phyloP scores from a whole-genome alignment of 2,113 vertebrate genomes.

The Connochaetes taurinus region DNA sequence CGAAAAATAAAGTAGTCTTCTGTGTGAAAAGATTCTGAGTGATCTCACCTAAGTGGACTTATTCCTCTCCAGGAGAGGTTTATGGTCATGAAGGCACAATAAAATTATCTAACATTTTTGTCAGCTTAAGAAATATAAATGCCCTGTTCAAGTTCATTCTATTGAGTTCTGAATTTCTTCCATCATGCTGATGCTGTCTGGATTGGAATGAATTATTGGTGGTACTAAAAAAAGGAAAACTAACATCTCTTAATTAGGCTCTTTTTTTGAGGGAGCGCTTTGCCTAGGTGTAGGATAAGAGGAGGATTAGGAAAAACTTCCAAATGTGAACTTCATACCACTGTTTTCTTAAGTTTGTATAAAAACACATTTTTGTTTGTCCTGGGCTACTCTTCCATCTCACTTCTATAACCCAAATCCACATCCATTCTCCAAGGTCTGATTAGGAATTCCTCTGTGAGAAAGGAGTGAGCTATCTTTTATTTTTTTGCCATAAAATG shows the following conservation, averaged over 20 bases:
- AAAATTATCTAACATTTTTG: not conserved
- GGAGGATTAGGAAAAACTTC: not conserved
- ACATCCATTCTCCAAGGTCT: not conserved
- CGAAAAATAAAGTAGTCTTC: not conserved
- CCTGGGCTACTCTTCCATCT: fast-evolving
- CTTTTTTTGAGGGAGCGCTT: not conserved
- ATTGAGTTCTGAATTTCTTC: not conserved
- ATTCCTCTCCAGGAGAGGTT: not conserved
- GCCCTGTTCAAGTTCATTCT: not conserved
- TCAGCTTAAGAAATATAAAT: not conserved
- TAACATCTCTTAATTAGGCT: not conserved
- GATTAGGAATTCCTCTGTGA: not conserved
- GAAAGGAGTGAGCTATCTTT: not conserved
- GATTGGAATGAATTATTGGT: not conserved
- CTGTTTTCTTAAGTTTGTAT: not conserved
- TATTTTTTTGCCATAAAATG: not conserved
- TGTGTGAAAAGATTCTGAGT: not conserved
- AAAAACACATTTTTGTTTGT: not conserved
- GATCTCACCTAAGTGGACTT: not conserved
- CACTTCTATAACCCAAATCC: not conserved
- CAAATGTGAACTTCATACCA: not conserved
- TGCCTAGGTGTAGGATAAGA: not conserved
- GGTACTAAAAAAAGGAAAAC: not conserved
- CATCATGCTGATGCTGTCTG: not conserved
- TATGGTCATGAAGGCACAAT: not conserved